Percentiles rank a stretch among this genome's conserved stretches.
These are phyloP conservation scores for Donacobius atricapilla DNA, from an alignment of 2,113 vertebrate species.

Conservation along the genomic window DNA sequence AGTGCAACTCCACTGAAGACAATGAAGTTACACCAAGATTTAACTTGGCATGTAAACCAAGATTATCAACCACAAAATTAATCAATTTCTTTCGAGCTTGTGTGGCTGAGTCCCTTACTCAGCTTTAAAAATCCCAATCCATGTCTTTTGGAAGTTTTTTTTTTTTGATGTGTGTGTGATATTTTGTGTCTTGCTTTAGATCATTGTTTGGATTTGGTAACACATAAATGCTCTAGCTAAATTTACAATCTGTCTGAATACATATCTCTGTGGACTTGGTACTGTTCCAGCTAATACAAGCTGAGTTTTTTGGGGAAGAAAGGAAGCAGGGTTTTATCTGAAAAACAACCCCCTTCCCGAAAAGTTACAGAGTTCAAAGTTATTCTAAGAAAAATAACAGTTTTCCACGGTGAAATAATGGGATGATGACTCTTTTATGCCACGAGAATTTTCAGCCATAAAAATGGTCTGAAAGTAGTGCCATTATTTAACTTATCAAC, in stretches of 20 bases:
- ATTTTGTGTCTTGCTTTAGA: background rate
- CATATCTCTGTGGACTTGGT: background rate
- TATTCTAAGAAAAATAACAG: slow-evolving; percentile 41
- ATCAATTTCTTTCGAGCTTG: background rate
- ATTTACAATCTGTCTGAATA: slow-evolving; percentile 11
- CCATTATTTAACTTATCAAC: slow-evolving; percentile 52
- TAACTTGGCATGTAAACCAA: background rate
- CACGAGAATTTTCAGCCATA: slow-evolving; percentile 12
- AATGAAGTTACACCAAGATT: background rate
- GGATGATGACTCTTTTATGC: slow-evolving; percentile 10
- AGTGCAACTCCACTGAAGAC: background rate
- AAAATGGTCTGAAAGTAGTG: slow-evolving; percentile 7
- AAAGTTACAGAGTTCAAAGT: slow-evolving; percentile 20
- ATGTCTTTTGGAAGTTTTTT: background rate
- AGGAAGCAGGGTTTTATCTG: background rate
- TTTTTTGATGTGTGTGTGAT: background rate
- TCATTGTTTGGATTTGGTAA: slow-evolving; percentile 15
- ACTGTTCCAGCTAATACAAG: background rate
- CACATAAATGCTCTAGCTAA: background rate
- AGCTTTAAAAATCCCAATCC: background rate
- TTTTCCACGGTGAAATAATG: slow-evolving; percentile 2
- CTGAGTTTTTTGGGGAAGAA: background rate
- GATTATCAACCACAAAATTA: background rate
- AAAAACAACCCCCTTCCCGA: background rate
- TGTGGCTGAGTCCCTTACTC: background rate